Evolutionary conservation across 2,797 vertebrate genomes (phyloP).

Genomic region (Vultur gryphus): DNA sequence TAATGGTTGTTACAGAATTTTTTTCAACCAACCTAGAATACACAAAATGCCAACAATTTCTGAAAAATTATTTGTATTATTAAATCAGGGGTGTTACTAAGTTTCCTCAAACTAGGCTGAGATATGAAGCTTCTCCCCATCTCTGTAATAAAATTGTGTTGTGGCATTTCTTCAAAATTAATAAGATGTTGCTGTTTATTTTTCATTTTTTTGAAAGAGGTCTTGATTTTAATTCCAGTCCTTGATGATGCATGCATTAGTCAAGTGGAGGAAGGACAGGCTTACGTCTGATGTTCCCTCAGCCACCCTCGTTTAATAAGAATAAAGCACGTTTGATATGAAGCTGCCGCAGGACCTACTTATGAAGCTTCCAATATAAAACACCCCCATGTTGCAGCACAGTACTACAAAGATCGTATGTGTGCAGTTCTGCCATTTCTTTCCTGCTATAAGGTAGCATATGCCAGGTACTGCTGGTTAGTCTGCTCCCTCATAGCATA

Average conservation of each 20-base stretch:
- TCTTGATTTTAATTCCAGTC: not conserved
- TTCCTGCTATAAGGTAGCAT: not conserved
- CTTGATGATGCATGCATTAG: rapidly evolving
- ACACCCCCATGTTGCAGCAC: not conserved
- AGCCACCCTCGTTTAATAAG: not conserved
- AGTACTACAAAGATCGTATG: no score
- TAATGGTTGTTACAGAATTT: not conserved
- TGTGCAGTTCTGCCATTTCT: not conserved
- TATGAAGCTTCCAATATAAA: not conserved
- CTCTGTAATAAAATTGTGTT: not conserved
- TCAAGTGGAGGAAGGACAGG: not conserved
- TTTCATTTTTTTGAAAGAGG: not conserved
- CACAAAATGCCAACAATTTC: not conserved
- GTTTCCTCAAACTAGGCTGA: not conserved
- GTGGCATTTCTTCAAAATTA: not conserved
- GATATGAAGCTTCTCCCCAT: not conserved
- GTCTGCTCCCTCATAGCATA: not conserved
- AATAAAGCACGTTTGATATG: not conserved
- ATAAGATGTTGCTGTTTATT: not conserved
- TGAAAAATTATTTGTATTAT: not conserved
- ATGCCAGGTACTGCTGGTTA: not conserved
- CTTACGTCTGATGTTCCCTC: not conserved
- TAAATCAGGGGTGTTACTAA: not conserved
- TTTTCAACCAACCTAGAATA: not conserved
- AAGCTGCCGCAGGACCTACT: not conserved